Base-by-base conservation (phyloP, 2,888 invertebrate species). In the Mongoloraphidia duomilia region DNA sequence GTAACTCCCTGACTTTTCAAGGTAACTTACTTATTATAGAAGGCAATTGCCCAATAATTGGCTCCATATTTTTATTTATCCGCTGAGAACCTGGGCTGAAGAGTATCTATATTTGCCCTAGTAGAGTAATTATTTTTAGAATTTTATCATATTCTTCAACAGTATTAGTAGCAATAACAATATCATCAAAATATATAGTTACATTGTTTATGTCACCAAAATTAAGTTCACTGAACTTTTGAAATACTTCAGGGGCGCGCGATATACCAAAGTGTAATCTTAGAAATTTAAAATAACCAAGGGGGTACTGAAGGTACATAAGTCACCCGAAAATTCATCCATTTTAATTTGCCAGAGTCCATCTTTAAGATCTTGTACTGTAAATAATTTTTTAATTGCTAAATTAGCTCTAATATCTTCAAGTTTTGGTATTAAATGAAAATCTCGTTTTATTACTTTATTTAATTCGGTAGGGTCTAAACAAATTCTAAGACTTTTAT, bases 361-460 rank as follows among this genome's bases (percentile, higher is more conserved):
- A n/a, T n/a, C n/a, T n/a, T n/a, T n/a, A n/a, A n/a, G n/a, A n/a
- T n/a, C n/a, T n/a, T n/a, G n/a, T n/a, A n/a, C 55, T 17, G 56
- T 54, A 53, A 56, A 59, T 13, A 56, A 26, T 41, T 48, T 54
- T 44, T 59, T 56, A 44, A 46, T 50, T 49, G 47, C 49, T 35
- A 60, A 46, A 46, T 57, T 56, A 40, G 50, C 41, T 12, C 47
- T 33, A 12, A 58, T 45, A 35, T 60, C 56, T 13, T 58, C 56
- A 17, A 58, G 11, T 11, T 56, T 56, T 0, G 55, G 55, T 12
- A 55, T 54, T 9, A 51, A 51, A 50, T 44, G 53, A 10, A 50
- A 46, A 42, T 54, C 55, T 46, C n/a, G 9, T 26, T 46, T 47
- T 11, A 52, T 41, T 26, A 34, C 36, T 17, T 54, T 54, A 46